These are phyloP conservation scores for Drosophila rellima DNA, from an alignment of 2,888 invertebrate genomes.

Conservation along the genomic window DNA sequence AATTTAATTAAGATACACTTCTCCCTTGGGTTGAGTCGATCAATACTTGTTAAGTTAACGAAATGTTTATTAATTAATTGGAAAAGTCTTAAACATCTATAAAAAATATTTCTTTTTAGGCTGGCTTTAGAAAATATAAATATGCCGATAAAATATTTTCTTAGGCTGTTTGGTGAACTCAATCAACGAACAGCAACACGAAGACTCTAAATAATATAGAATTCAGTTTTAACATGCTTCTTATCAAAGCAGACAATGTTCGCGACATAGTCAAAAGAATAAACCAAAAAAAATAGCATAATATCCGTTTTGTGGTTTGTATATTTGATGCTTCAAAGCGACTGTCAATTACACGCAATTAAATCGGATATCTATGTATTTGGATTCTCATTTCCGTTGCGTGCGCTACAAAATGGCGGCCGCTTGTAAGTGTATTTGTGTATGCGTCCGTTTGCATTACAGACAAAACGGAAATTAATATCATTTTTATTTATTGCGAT, in stretches of 20 bases:
- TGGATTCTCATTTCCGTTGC: slow-evolving; percentile 67
- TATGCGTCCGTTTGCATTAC: slow-evolving; percentile 23
- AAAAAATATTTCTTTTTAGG: background rate
- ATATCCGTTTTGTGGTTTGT: slow-evolving; percentile 65
- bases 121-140: background rate
- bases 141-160: background rate
- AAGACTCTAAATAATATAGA: background rate
- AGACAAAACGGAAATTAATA: slow-evolving; percentile 73
- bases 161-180: background rate
- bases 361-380: slow-evolving; percentile 66
- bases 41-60: slow-evolving; percentile 2
- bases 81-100: slow-evolving; percentile 10
- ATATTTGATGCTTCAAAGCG: slow-evolving; percentile 58
- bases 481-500: slow-evolving; percentile 71
- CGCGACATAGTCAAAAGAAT: background rate
- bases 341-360: slow-evolving; percentile 76
- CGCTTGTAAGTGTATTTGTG: background rate
- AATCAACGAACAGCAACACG: background rate
- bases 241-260: background rate
- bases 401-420: slow-evolving; percentile 44
- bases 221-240: background rate
- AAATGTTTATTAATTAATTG: slow-evolving; percentile 9
- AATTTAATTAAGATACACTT: slow-evolving; percentile 20
- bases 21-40: background rate
- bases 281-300: slow-evolving; percentile 43